Evolutionary conservation across 2,797 vertebrate genomes (phyloP), one percentile per base, ranked within the genome.

Genomic region (Oryzias sinensis): DNA sequence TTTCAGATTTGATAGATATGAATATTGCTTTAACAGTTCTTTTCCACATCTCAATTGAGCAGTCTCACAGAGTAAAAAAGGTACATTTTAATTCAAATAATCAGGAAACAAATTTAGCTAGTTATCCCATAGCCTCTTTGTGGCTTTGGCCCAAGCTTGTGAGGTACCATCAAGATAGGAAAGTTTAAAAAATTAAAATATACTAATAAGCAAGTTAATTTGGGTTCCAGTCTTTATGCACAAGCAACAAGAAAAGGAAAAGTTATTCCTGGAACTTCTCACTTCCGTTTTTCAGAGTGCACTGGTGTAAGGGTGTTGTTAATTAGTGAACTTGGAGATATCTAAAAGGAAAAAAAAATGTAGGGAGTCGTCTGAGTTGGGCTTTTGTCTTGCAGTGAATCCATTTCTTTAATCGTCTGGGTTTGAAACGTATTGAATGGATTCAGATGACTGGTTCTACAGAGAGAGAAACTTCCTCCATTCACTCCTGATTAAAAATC

Each of bases 401-500:
- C 11, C 43, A 52, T 6, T 0, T 18, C 71, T 84, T 84, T 83
- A 66, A 82, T 80, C 56, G 59, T 57, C 59, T 50, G 53, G 55
- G 47, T 69, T 75, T 65, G 55, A 71, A 79, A 65, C 16, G 47
- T 49, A 66, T 70, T 64, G 69, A 70, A 69, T 56, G 61, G 66
- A 76, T 70, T 33, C 72, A 73, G 69, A 72, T 50, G 71, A 70
- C 60, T 72, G 62, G 64, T 43, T 46, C 43, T 43, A 44, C 52
- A 55, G 33, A 72, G 27, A 72, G 53, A 56, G 63, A 51, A 62
- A 56, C 52, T 62, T 61, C 53, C 57, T 57, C 49, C 63, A 45
- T 75, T 82, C 69, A 57, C 62, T 48, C 52, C 59, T 78, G 78
- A 87, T 87, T 86, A 80, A 80, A 87, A 81, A 79, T 62, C 16